Conservation (phyloP, 2,113 vertebrate genomes). For the Heterochromis multidens region DNA sequence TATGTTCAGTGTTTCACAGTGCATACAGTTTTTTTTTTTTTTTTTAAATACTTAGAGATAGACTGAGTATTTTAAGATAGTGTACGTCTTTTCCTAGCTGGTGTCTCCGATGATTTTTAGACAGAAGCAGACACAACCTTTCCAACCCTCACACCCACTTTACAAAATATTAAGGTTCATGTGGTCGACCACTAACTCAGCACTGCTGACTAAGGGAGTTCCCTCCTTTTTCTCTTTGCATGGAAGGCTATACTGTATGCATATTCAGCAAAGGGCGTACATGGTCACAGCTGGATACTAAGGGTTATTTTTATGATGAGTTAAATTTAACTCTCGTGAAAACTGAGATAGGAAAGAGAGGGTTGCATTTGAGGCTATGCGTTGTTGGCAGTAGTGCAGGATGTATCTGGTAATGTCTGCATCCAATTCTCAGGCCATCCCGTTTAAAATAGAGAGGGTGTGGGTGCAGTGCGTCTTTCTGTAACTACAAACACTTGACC, state of each 20-base stretch:
- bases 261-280: conserved; percentile 5
- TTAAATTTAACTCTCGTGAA: conserved; percentile 45
- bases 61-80: background rate
- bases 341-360: conserved; percentile 15
- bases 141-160: background rate
- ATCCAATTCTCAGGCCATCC: conserved; percentile 2
- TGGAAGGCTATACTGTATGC: background rate
- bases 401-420: conserved; percentile 35
- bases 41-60: background rate
- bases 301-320: conserved; percentile 19
- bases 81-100: background rate
- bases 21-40: too few species aligned
- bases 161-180: conserved; percentile 25
- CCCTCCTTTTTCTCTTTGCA: background rate
- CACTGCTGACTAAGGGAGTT: conserved; percentile 46
- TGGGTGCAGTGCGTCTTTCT: conserved; percentile 26
- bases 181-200: conserved; percentile 30
- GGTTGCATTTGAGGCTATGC: conserved; percentile 7
- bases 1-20: too few species aligned
- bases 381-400: conserved; percentile 6
- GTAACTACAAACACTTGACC: background rate
- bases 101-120: background rate
- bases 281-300: conserved; percentile 37
- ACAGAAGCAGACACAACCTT: background rate
- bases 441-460: conserved; percentile 45